phyloP scores from a whole-genome alignment of 2,797 vertebrate genomes.

The Morelia viridis region DNA sequence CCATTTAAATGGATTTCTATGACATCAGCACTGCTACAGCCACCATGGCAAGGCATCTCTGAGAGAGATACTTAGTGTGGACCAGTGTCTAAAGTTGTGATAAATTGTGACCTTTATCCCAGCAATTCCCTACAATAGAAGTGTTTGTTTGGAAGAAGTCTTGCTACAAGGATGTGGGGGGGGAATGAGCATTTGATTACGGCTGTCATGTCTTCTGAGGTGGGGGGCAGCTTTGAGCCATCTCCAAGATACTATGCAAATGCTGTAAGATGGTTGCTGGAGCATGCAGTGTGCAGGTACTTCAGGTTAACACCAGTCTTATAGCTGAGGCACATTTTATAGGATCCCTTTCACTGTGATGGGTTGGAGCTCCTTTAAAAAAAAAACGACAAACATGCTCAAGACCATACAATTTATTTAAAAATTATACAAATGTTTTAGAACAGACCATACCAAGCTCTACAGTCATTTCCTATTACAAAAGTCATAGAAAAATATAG shows the following conservation, averaged over 20 bases:
- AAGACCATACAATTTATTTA: background rate
- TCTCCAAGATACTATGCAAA: background rate
- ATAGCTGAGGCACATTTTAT: background rate
- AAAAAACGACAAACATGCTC: background rate
- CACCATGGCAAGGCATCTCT: background rate
- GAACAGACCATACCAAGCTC: background rate
- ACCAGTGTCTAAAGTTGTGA: background rate
- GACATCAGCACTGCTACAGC: background rate
- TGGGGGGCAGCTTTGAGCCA: background rate
- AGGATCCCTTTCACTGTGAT: background rate
- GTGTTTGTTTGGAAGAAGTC: background rate
- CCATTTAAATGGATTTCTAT: background rate
- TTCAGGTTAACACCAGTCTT: background rate
- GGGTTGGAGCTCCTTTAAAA: background rate
- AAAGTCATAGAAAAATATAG: background rate
- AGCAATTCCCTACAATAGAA: background rate
- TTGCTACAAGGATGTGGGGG: background rate
- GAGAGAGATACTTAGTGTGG: background rate
- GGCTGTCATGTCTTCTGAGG: background rate
- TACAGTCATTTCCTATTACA: constrained; percentile 1
- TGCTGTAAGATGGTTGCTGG: too few relatives aligned
- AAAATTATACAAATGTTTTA: background rate
- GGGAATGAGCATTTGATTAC: background rate
- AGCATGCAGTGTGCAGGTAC: background rate
- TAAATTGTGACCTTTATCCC: background rate